Percentiles rank a stretch among this genome's conserved stretches.
Conservation (phyloP, 2,113 vertebrate species). For the Aptenodytes forsteri region DNA sequence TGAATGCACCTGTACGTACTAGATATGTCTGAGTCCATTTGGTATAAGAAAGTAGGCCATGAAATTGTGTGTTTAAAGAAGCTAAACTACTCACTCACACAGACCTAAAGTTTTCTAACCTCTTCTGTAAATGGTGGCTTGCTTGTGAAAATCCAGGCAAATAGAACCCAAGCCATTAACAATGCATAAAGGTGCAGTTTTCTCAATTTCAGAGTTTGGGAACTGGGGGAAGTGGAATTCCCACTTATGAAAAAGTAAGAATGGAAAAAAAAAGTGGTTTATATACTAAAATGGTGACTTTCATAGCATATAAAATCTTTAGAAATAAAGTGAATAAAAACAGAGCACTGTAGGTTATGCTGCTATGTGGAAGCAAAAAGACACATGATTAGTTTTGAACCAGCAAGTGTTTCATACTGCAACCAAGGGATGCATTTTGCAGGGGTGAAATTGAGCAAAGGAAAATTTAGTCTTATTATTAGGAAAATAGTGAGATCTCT, state of each 20-base stretch:
- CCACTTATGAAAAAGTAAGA: neutral
- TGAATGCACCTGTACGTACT: constrained; percentile 37
- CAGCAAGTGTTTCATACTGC: constrained; percentile 35
- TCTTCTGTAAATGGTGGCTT: constrained; percentile 29
- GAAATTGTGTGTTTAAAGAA: constrained; percentile 66
- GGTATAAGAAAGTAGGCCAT: constrained; percentile 56
- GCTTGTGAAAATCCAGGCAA: constrained; percentile 20
- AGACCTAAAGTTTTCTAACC: constrained; percentile 52
- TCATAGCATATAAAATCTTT: neutral
- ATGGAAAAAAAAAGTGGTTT: neutral
- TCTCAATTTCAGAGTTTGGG: neutral
- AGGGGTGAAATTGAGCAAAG: constrained; percentile 35
- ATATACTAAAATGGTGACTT: neutral
- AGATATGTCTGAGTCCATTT: constrained; percentile 68
- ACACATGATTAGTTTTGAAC: constrained; percentile 28
- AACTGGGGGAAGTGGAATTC: neutral
- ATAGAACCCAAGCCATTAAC: neutral
- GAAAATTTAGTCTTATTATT: constrained; percentile 54
- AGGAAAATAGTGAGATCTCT: constrained; percentile 28
- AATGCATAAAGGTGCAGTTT: neutral
- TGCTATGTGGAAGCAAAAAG: neutral
- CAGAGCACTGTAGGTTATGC: neutral
- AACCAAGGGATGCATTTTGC: constrained; percentile 42
- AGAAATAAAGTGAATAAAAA: neutral
- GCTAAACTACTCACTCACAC: constrained; percentile 32